Conservation (phyloP, 2,888 invertebrate species). For the Watsonalla cultraria region DNA sequence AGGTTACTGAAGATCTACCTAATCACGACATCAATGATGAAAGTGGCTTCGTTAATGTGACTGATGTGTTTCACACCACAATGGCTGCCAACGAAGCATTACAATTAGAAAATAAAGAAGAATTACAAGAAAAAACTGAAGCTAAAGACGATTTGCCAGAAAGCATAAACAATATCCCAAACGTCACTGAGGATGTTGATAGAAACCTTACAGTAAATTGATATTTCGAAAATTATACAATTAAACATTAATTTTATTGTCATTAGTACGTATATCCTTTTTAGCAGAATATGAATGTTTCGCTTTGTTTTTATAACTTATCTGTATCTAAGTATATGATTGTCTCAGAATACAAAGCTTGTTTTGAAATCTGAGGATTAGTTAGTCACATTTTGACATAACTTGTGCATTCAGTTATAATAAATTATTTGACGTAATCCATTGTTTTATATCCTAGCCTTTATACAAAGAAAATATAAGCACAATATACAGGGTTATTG, state of each 20-base stretch:
- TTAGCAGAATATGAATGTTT: neutral
- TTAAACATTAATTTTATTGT: neutral
- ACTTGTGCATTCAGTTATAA: neutral
- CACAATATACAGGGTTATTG: no score
- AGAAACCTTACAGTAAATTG: neutral
- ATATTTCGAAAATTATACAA: neutral
- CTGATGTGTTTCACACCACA: slow-evolving; percentile 17
- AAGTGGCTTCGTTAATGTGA: slow-evolving; percentile 35
- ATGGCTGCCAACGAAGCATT: slow-evolving; percentile 8
- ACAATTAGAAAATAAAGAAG: slow-evolving; percentile 8
- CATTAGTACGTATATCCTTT: neutral
- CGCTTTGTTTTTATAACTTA: neutral
- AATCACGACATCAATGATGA: slow-evolving; percentile 26
- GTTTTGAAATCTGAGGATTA: neutral
- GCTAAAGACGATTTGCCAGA: neutral
- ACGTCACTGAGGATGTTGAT: slow-evolving; percentile 4
- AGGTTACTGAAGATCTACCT: slow-evolving; percentile 11
- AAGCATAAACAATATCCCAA: slow-evolving; percentile 4
- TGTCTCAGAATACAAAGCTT: neutral
- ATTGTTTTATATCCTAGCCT: no score
- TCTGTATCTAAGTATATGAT: neutral
- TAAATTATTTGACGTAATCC: neutral
- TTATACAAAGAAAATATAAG: no score
- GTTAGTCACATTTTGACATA: neutral
- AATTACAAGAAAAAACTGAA: slow-evolving; percentile 3